These are phyloP conservation scores for Synanthedon tipuliformis DNA, from an alignment of 2,888 invertebrate species.

Conservation along the genomic window DNA sequence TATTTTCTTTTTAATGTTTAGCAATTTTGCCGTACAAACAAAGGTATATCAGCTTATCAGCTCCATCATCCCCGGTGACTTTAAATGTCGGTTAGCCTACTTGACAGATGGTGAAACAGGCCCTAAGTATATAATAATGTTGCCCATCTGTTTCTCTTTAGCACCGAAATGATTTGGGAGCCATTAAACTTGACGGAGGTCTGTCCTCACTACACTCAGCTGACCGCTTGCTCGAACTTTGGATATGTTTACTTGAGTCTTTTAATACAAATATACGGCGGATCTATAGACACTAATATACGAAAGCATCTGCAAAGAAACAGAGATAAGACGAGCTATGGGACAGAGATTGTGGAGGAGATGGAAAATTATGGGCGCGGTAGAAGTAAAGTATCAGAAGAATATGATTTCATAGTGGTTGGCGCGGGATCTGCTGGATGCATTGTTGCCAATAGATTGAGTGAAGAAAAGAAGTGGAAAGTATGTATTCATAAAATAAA, in stretches of 20 bases:
- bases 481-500: no score
- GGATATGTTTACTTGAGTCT: conserved; percentile 33
- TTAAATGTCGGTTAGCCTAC: no score
- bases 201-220: conserved; percentile 22
- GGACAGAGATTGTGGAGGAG: background rate
- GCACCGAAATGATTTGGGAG: conserved; percentile 16
- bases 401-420: conserved; percentile 45
- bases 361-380: background rate
- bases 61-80: no score
- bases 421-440: conserved; percentile 46
- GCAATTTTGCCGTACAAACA: no score
- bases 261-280: conserved; percentile 30
- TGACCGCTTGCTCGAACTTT: conserved; percentile 31
- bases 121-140: no score
- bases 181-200: conserved; percentile 15
- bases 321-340: background rate
- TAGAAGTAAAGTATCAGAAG: conserved; percentile 7
- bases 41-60: no score
- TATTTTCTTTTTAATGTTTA: no score
- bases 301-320: conserved; percentile 4
- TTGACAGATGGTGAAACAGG: no score
- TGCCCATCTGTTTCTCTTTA: no score
- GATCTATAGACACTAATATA: conserved; percentile 19
- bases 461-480: conserved; percentile 29
- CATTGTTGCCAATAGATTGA: conserved; percentile 38